Evolutionary conservation across 92 coral and sea anemone genomes (phyloP), one percentile per base, ranked within the genome.

Genomic region (Isaurus tuberculatus): DNA sequence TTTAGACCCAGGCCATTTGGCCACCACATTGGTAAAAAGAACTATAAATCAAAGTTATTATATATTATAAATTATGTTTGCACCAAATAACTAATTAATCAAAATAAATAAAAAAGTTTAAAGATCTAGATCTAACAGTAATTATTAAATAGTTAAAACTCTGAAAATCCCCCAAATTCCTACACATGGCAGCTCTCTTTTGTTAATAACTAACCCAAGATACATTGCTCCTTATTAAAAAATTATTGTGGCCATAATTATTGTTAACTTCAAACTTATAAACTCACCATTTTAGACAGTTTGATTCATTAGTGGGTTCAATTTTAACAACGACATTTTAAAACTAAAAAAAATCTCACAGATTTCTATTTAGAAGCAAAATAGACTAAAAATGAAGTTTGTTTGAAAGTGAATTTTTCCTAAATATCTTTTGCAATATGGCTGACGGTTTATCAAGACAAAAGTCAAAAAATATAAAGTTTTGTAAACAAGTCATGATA

Each of bases 1-100:
- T 4, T 75, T 85, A 4, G 72, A 70, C 40, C 83, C 88, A 25
- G 88, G 88, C 88, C 88, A 84, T 7, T n/a, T n/a, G n/a, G n/a
- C n/a, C n/a, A n/a, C n/a, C n/a, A n/a, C n/a, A n/a, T n/a, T n/a
- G n/a, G n/a, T n/a, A n/a, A n/a, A 84, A 48, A 48, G 65, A 19
- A 81, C 87, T 72, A 37, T 36, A 36, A 8, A 13, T 40, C 9
- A 11, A 25, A 72, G 2, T 13, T 42, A 61, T 6, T 10, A 23
- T 14, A 61, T 5, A 61, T 10, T 2, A 20, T 31, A n/a, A 9
- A 61, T 61, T 61, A 68, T 17, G 33, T 68, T 68, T 5, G 20
- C n/a, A 68, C 33, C 5, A 33, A 68, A 36, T 68, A 48, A 68
- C 32, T 23, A 61, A 61, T 61, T 51, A 22, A n/a, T n/a, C n/a